Base-by-base conservation (phyloP, 2,113 vertebrate genomes). In the Falco punctatus region DNA sequence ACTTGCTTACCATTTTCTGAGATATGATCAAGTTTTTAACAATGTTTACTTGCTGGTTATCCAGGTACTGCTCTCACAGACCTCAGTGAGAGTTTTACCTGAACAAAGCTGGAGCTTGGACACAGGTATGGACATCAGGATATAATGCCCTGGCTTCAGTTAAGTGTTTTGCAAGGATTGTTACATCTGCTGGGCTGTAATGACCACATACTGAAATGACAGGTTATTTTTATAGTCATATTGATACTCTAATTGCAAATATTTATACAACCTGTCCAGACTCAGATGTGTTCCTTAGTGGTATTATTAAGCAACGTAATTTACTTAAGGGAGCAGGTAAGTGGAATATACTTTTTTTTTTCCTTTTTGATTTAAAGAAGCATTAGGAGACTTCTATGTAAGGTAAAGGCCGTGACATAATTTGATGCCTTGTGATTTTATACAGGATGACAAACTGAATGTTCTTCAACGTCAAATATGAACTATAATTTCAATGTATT, bases 81-180 rank as follows among this genome's bases (percentile, higher is more conserved):
- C 10, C 46, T 61, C n/a, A n/a, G 74, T 23, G 85, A 90, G 93
- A 91, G 72, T 15, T 92, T 72, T 64, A 66, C 72, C 95, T 95
- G 94, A 81, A 32, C 88, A 96, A 93, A 96, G 75, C 54, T 86
- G 93, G 66, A 96, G 85, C 33, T 65, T 79, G 90, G 74, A 90
- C 44, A 86, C 9, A 7, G 87, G 44, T 69, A 48, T 64, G 90
- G 75, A 83, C 64, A 64, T 83, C 90, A 38, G 85, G 94, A 67
- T 51, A 33, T 61, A 85, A 91, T 0, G 0, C 28, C 92, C 94
- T 93, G 84, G 57, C 48, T 96, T 92, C 91, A 49, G 30, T 83
- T 91, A 65, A 92, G 67, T 33, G 38, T 24, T 86, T 93, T 86
- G 80, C 82, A 93, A 83, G 55, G 64, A 35, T 4, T 88, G 49